Evolutionary conservation across 2,888 invertebrate species (phyloP), one percentile per base, ranked within the genome.

Genomic region (Agonopterix alstromeriana): DNA sequence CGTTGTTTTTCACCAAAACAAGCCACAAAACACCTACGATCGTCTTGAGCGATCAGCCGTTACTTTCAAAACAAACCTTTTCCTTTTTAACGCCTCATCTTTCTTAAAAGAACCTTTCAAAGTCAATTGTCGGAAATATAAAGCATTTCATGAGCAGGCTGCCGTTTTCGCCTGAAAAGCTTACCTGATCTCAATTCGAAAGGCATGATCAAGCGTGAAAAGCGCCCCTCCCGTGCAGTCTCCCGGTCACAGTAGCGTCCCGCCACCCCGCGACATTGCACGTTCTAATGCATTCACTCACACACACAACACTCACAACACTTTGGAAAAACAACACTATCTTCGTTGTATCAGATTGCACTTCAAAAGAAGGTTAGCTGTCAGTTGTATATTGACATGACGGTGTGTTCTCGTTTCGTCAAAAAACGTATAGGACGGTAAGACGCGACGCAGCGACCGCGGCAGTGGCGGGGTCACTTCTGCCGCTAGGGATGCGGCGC

Each of bases 111-210:
- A n/a, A 38, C n/a, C 38, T 9, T 9, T n/a, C n/a, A 9, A 10
- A 38, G n/a, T 27, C 27, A 27, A 27, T 38, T 38, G 38, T 38
- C 38, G 27, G 27, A 27, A 27, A 27, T 27, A 27, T 27, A 27
- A 27, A 27, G 27, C 27, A 27, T 27, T 27, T 27, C 5, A 27
- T 27, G 27, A 5, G 27, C 5, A 27, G 27, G 27, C 27, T 5
- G 10, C 38, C 38, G 38, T 38, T 36, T 36, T 36, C 46, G 44
- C 47, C 58, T 70, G 65, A 68, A 73, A 76, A 68, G 66, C 81
- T 80, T 70, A 87, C 87, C 87, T 87, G 86, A 73, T 86, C 85
- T 82, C 75, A 73, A 65, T 66, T 86, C 87, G 80, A 80, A 86
- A 68, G 87, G 87, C 87, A 86, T 87, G 77, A 74, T 78, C 73